Conservation (phyloP, 2,797 vertebrate species). For the Chelon auratus region DNA sequence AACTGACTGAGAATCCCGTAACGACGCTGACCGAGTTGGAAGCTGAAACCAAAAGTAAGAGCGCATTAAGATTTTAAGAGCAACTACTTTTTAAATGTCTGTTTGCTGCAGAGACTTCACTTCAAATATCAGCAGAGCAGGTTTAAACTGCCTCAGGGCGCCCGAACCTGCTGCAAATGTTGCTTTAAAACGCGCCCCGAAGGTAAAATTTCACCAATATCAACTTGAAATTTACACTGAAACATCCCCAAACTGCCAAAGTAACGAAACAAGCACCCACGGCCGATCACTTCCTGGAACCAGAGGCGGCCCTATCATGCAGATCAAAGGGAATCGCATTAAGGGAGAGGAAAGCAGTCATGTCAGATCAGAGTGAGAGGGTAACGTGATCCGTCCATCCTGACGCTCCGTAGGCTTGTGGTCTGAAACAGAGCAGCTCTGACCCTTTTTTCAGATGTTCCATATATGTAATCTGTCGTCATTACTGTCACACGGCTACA, state of each 20-base stretch:
- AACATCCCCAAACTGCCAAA: not conserved
- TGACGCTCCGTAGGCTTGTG: constrained; percentile 1
- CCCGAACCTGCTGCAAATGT: not conserved
- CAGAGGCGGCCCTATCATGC: constrained; percentile 44
- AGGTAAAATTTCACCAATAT: not conserved
- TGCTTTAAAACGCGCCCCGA: not conserved
- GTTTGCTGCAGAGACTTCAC: not conserved
- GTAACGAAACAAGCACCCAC: not conserved
- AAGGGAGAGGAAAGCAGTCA: constrained; percentile 61
- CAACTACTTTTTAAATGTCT: not conserved
- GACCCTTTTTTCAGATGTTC: constrained; percentile 24
- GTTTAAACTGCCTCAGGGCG: not conserved
- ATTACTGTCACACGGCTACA: constrained; percentile 46
- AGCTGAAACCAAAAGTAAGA: not conserved
- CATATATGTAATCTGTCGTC: constrained; percentile 33
- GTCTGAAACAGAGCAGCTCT: constrained; percentile 27
- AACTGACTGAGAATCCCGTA: no score
- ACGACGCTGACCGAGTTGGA: not conserved
- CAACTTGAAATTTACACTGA: not conserved
- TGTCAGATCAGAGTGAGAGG: constrained; percentile 59
- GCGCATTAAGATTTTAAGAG: not conserved
- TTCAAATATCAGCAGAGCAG: not conserved
- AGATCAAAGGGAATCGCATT: constrained; percentile 73
- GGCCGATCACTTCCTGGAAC: constrained; percentile 62
- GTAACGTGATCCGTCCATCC: constrained; percentile 52